A percentile compares a stretch with the other conserved stretches of the same genome.
These are phyloP conservation scores for Paragorgia papillata DNA, from an alignment of 92 coral and sea anemone species.

Conservation along the genomic window DNA sequence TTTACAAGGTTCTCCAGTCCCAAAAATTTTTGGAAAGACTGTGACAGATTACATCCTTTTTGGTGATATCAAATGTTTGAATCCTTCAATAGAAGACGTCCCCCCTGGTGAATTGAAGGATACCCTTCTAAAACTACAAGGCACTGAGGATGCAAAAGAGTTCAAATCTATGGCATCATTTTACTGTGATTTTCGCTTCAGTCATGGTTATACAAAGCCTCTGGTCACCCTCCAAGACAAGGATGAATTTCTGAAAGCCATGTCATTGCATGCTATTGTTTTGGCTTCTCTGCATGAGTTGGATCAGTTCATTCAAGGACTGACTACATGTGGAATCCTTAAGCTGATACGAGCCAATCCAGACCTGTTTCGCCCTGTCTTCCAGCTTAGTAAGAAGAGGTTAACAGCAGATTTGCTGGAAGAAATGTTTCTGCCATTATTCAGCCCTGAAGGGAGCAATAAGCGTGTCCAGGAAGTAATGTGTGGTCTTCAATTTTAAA, in stretches of 20 bases:
- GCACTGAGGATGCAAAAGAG: background rate
- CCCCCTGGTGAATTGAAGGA: constrained; percentile 12
- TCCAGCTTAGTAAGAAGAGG: background rate
- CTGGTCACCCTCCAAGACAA: constrained; percentile 4
- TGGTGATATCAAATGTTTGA: constrained; percentile 1
- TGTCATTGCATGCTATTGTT: constrained; percentile 21
- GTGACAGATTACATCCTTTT: constrained; percentile 14
- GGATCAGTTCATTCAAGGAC: constrained; percentile 47
- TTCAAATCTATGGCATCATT: constrained; percentile 15
- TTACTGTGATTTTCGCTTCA: constrained; percentile 5
- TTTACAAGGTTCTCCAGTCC: too few relatives aligned
- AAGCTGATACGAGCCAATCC: constrained; percentile 17
- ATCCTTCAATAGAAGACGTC: constrained; percentile 6
- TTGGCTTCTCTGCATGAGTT: constrained; percentile 18
- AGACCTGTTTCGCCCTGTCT: constrained; percentile 17
- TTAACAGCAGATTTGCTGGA: constrained; percentile 40
- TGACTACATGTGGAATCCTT: constrained; percentile 36
- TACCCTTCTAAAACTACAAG: constrained; percentile 33
- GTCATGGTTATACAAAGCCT: constrained; percentile 14
- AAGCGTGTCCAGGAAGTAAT: constrained; percentile 6
- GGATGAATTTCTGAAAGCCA: background rate
- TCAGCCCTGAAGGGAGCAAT: constrained; percentile 51
- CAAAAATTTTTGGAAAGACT: background rate
- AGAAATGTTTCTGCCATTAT: constrained; percentile 17
- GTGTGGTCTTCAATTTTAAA: constrained; percentile 18